phyloP scores from a whole-genome alignment of 2,888 invertebrate genomes.

The Tetragonula carbonaria region DNA sequence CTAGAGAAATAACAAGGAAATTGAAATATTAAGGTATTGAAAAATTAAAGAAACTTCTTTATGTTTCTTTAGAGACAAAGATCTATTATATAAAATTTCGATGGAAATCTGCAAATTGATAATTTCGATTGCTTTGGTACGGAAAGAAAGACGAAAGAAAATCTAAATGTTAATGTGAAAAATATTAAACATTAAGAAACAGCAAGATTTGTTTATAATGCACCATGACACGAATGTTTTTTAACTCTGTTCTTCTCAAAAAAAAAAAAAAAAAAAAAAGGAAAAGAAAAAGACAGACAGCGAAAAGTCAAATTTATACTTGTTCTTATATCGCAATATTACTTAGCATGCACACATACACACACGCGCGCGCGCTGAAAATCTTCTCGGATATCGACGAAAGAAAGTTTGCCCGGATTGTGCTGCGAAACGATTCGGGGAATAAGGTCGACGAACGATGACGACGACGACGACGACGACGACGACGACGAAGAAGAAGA shows the following conservation, averaged over 20 bases:
- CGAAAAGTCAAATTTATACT: not conserved
- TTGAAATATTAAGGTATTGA: no score
- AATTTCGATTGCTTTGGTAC: not conserved
- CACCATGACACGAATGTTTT: no score
- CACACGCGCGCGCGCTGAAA: no score
- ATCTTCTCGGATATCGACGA: slow-evolving; percentile 6
- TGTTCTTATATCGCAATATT: not conserved
- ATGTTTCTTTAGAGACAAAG: not conserved
- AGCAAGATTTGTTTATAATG: no score
- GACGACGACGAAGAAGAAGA: not conserved
- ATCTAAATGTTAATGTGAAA: no score
- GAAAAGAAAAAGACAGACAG: not conserved
- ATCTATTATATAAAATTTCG: not conserved
- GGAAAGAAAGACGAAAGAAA: no score
- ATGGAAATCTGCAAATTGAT: not conserved
- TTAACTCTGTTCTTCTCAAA: no score
- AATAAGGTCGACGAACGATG: slow-evolving; percentile 41
- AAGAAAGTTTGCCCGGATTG: slow-evolving; percentile 31
- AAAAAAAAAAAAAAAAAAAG: not conserved
- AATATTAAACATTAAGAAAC: no score
- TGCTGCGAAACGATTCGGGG: slow-evolving; percentile 34
- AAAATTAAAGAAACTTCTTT: no score
- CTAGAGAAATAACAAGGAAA: no score
- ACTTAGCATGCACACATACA: not conserved
- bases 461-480: slow-evolving; percentile 12